A percentile compares a stretch with the other conserved stretches of the same genome.
Conservation (phyloP, 1,140 invertebrate species). For the Venustaconcha ellipsiformis region DNA sequence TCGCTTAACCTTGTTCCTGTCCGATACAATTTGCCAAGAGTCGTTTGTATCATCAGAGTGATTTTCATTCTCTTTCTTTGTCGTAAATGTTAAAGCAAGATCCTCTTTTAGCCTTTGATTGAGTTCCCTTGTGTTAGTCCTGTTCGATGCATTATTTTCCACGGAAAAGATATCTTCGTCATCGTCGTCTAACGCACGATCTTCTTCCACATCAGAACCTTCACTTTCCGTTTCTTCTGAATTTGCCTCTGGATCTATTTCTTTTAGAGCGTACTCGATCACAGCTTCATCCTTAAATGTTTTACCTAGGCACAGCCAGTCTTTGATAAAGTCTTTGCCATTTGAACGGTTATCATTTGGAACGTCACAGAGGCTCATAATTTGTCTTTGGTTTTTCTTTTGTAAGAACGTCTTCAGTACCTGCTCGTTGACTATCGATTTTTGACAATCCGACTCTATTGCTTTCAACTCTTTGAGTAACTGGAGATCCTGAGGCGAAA, state of each 20-base stretch:
- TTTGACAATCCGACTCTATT: background rate
- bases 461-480: background rate
- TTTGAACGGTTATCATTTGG: background rate
- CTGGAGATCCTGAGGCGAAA: background rate
- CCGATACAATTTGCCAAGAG: slow-evolving; percentile 1
- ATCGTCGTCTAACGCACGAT: slow-evolving; percentile 24
- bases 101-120: slow-evolving; percentile 16
- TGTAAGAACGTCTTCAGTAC: background rate
- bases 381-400: background rate
- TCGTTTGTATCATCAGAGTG: background rate
- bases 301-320: background rate
- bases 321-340: background rate
- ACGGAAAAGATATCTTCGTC: slow-evolving; percentile 4
- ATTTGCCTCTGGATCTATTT: slow-evolving; percentile 3
- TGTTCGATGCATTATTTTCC: background rate
- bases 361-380: background rate
- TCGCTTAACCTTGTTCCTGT: slow-evolving; percentile 9
- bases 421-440: background rate
- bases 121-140: slow-evolving; percentile 28
- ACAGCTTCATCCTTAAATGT: background rate
- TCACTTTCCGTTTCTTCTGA: slow-evolving; percentile 1
- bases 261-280: no score
- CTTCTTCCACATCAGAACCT: slow-evolving; percentile 29
- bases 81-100: background rate
- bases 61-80: background rate